Evolutionary conservation across 2,113 vertebrate species (phyloP), one percentile per base, ranked within the genome.

Genomic region (Ailuropoda melanoleuca): DNA sequence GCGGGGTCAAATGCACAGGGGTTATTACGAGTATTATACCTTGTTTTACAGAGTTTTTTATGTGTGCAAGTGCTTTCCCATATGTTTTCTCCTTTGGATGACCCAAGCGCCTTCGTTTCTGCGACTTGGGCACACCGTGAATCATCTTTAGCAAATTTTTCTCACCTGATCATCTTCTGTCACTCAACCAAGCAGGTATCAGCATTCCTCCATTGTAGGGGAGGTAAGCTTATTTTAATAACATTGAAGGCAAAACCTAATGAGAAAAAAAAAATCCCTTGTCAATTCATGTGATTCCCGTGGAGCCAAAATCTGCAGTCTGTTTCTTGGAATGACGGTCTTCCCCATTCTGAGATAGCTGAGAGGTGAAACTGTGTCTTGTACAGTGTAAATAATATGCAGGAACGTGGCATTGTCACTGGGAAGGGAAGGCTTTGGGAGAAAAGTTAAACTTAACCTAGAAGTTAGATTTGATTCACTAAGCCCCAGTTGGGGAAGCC

Each of bases 91-190:
- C 83, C 53, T 90, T 81, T 64, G 37, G 56, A 19, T 84, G 68
- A 62, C 64, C 80, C 75, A 46, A 83, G 82, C 39, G 3, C 64
- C 64, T 77, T 37, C 31, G 8, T 62, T 77, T 81, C 50, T 93
- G 15, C 29, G n/a, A 93, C 75, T 95, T 81, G 50, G 34, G 83
- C 46, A 56, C 37, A 62, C 48, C 64, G 37, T 50, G 8, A 90
- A 95, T 81, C 58, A 82, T 68, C 92, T 94, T 81, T 77, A 93
- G 85, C 68, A 62, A 87, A 6, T 21, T 88, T 90, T 95, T 89
- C 84, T 96, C 43, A 70, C 93, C 50, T 24, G 2, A 85, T 94
- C 84, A 50, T 58, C 83, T 72, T 74, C 34, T 91, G 43, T 82
- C 92, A 55, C 34, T 94, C 81, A 58, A 15, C 43, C 56, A 84